Evolutionary conservation across 2,888 invertebrate genomes (phyloP).

Genomic region (Drosophila suboccidentalis): DNA sequence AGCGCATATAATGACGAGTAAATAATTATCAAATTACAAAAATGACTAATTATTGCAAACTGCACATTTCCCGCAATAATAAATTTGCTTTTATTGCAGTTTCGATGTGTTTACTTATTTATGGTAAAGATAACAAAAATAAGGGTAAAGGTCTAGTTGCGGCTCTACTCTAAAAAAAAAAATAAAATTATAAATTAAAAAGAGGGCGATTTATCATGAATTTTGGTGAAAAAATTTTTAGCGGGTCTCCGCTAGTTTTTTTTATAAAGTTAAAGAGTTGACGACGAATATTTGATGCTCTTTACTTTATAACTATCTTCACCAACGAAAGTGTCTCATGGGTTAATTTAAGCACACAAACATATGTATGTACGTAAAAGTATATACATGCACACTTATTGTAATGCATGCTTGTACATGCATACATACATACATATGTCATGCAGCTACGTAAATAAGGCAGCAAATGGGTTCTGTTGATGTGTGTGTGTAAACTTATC

Average conservation of each 20-base stretch:
- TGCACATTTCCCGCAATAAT: not conserved
- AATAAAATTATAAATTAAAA: too few species aligned
- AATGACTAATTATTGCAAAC: not conserved
- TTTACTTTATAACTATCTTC: not conserved
- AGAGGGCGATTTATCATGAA: too few species aligned
- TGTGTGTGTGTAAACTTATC: conserved; percentile 37
- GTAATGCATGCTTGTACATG: not conserved
- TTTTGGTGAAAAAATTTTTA: too few species aligned
- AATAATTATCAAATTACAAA: not conserved
- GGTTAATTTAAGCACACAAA: not conserved
- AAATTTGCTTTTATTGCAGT: not conserved
- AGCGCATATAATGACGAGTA: not conserved
- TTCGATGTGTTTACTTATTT: not conserved
- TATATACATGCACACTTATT: not conserved
- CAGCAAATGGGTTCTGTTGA: not conserved
- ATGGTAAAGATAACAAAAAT: conserved; percentile 7
- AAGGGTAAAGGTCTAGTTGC: too few species aligned
- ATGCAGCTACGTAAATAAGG: not conserved
- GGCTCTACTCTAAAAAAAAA: too few species aligned
- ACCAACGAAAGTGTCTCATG: not conserved
- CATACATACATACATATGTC: not conserved
- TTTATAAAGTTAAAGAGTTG: not conserved
- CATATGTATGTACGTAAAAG: not conserved
- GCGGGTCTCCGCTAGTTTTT: too few species aligned
- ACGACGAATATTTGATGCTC: not conserved